A percentile compares a stretch with the other conserved stretches of the same genome.
Conservation (phyloP, 2,113 vertebrate genomes). For the rat (Rattus norvegicus) region DNA sequence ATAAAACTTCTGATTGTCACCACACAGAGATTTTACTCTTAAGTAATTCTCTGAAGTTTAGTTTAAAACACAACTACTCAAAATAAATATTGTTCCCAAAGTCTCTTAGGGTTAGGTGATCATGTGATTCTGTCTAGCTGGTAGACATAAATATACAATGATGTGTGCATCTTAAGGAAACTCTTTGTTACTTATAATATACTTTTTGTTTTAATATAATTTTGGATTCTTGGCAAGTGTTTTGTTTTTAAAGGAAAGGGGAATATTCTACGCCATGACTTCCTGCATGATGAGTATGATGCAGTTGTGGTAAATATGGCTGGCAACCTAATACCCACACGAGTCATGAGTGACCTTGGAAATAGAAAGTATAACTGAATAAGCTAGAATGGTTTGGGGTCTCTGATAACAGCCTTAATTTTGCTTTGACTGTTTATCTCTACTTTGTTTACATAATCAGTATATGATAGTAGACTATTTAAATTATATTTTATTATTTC, state of each 20-base stretch:
- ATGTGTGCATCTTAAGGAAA: background rate
- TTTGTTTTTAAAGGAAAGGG: background rate
- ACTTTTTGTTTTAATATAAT: conserved; percentile 10
- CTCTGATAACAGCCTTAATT: background rate
- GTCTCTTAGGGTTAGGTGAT: background rate
- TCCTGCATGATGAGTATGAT: background rate
- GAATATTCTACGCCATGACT: background rate
- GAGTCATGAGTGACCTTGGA: background rate
- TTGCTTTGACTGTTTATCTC: background rate
- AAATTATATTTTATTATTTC: conserved; percentile 3
- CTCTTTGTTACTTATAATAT: conserved; percentile 13
- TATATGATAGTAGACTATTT: background rate
- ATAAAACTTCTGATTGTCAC: conserved; percentile 4
- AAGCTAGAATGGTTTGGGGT: background rate
- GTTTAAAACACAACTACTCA: background rate
- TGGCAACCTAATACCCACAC: background rate
- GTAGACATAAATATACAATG: background rate
- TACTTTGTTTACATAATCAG: background rate
- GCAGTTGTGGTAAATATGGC: background rate
- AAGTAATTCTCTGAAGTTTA: background rate
- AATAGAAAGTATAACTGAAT: background rate
- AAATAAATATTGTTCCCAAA: background rate
- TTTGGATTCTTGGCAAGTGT: background rate
- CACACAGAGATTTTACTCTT: background rate
- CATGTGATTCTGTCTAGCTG: background rate